A percentile compares a stretch with the other conserved stretches of the same genome.
These are phyloP conservation scores for Adela reaumurella DNA, from an alignment of 2,888 invertebrate genomes.

Conservation along the genomic window DNA sequence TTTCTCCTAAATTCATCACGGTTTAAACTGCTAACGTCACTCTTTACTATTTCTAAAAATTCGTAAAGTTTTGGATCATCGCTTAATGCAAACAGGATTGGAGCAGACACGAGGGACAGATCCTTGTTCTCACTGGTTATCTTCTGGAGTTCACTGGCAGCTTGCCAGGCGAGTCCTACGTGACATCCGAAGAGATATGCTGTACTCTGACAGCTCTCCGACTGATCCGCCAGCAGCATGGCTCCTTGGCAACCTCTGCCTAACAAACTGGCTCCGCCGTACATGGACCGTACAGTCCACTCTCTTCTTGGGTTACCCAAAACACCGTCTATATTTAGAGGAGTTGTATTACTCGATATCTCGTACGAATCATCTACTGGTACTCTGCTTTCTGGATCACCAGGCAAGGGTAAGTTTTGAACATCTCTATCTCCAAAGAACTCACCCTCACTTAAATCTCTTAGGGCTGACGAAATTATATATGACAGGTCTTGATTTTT, in stretches of 20 bases:
- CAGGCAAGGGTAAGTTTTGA: constrained; percentile 71
- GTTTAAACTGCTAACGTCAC: constrained; percentile 59
- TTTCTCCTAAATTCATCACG: constrained; percentile 47
- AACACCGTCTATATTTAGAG: constrained; percentile 31
- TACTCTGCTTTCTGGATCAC: constrained; percentile 44
- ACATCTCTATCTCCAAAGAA: constrained; percentile 71
- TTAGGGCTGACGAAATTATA: constrained; percentile 74
- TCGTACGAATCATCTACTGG: constrained; percentile 23
- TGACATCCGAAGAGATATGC: constrained; percentile 79
- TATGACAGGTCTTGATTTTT: constrained; percentile 70
- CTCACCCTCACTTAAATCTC: constrained; percentile 80
- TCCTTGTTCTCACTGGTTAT: constrained; percentile 54
- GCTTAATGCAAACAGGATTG: constrained; percentile 77
- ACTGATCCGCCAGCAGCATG: constrained; percentile 67
- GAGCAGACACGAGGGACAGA: constrained; percentile 74
- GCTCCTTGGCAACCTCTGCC: constrained; percentile 83
- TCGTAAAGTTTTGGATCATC: constrained; percentile 65
- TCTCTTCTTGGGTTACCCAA: constrained; percentile 61
- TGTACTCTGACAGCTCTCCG: constrained; percentile 60
- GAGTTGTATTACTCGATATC: constrained; percentile 33
- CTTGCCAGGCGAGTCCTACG: constrained; percentile 79
- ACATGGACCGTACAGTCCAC: constrained; percentile 69
- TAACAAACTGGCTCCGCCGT: constrained; percentile 61
- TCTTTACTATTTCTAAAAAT: constrained; percentile 49
- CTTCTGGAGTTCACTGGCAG: constrained; percentile 40